Percentiles rank a stretch among this genome's conserved stretches.
Evolutionary conservation across 2,113 vertebrate genomes (phyloP).

Genomic region (Theropithecus gelada): DNA sequence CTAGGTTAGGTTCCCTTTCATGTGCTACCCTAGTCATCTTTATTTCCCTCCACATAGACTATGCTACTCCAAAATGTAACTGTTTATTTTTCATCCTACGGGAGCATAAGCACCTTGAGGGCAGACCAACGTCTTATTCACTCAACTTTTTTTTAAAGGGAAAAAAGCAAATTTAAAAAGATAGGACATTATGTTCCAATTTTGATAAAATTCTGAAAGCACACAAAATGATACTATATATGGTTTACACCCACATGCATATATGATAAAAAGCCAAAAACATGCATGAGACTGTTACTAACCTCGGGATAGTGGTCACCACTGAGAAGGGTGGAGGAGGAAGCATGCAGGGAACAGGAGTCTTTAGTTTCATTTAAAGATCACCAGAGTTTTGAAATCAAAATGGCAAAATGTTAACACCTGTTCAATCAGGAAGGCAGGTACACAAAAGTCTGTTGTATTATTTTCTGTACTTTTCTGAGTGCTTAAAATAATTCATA

Average conservation of each 20-base stretch:
- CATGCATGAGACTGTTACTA: not conserved
- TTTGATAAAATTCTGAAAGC: not conserved
- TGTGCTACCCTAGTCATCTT: not conserved
- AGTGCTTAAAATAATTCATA: not conserved
- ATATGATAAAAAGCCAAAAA: not conserved
- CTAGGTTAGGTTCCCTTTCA: not conserved
- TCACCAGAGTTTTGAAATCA: not conserved
- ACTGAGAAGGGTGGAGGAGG: not conserved
- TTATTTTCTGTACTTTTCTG: constrained; percentile 1
- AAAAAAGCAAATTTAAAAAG: not conserved
- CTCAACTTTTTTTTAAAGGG: not conserved
- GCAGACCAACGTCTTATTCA: not conserved
- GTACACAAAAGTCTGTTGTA: not conserved
- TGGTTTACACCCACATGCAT: not conserved
- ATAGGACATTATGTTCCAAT: not conserved
- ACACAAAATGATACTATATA: not conserved
- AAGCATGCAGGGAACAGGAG: not conserved
- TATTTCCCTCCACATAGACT: not conserved
- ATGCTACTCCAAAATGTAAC: not conserved
- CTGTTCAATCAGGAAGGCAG: not conserved
- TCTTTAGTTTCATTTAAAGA: not conserved
- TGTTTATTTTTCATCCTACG: not conserved
- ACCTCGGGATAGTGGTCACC: not conserved
- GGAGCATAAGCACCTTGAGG: not conserved
- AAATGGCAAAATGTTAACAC: constrained; percentile 15